Evolutionary conservation across 2,888 invertebrate genomes (phyloP).

Genomic region (Cremastinae sp.): DNA sequence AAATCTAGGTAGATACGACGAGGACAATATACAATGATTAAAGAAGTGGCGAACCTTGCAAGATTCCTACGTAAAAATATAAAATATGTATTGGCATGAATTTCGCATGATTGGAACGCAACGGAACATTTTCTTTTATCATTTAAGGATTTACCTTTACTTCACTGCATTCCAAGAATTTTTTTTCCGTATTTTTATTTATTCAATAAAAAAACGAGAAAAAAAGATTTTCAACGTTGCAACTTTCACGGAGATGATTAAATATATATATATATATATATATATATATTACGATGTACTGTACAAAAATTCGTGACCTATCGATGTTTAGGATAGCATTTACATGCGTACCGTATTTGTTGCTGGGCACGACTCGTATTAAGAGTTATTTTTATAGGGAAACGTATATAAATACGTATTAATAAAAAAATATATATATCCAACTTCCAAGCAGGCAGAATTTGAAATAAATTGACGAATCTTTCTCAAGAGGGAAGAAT

Average conservation of each 20-base stretch:
- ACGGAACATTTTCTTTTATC: no score
- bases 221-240: no score
- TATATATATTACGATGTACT: constrained; percentile 60
- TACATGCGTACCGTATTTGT: constrained; percentile 65
- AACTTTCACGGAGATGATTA: constrained; percentile 37
- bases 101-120: no score
- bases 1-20: constrained; percentile 58
- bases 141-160: no score
- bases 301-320: constrained; percentile 71
- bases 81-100: constrained; percentile 7
- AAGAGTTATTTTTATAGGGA: constrained; percentile 75
- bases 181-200: no score
- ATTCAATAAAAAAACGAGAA: no score
- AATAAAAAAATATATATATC: constrained; percentile 55
- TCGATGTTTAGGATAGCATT: constrained; percentile 68
- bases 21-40: constrained; percentile 62
- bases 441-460: constrained; percentile 49
- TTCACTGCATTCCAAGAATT: no score
- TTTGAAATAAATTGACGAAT: constrained; percentile 5
- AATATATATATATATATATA: constrained; percentile 54
- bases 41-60: constrained; percentile 12
- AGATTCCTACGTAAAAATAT: constrained; percentile 3
- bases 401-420: constrained; percentile 57
- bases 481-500: neutral
- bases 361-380: constrained; percentile 70